Evolutionary conservation across 2,113 vertebrate species (phyloP), one percentile per base, ranked within the genome.

Genomic region (Jaculus jaculus): DNA sequence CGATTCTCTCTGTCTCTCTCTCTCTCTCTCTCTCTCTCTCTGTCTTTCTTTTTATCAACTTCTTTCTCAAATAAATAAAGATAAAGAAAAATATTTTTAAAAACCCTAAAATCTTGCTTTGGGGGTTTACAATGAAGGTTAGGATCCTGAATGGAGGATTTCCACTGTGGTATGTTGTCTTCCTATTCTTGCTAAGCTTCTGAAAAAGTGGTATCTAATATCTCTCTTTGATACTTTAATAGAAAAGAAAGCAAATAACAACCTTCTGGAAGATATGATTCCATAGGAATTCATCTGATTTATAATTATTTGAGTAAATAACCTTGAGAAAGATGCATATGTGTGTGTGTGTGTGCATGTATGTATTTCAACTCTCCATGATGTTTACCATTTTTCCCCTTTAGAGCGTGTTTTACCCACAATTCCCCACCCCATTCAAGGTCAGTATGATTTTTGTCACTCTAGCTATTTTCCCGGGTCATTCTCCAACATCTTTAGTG

Each of bases 331-430:
- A 97, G 83, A 96, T 86, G 91, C 92, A 93, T 92, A 16, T 96
- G 83, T 63, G 17, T 94, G 92, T 81, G 26, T 94, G 96, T 86
- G 91, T 93, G 93, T 92, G 15, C 95, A 80, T 63, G 17, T 92
- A 72, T 95, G 93, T 77, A 78, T 98, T 95, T 96, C 79, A 93
- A 93, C 92, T 97, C 90, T 98, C 96, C 96, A 95, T 98, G 98
- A 97, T 97, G 96, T 96, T 98, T 97, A 97, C 97, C 98, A 96
- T 98, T 98, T 98, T 98, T 91, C 98, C 98, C 96, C 98, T 98
- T 97, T 97, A 99, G 98, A 99, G 96, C 98, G 96, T 97, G 98
- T 98, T 97, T 98, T 98, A 98, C 98, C 98, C 98, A 98, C 98
- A 98, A 97, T 98, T 95, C 98, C 98, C 97, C 97, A 98, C 93